Conservation (phyloP, 1,140 invertebrate genomes). For the Thalassaphorura encarpata region DNA sequence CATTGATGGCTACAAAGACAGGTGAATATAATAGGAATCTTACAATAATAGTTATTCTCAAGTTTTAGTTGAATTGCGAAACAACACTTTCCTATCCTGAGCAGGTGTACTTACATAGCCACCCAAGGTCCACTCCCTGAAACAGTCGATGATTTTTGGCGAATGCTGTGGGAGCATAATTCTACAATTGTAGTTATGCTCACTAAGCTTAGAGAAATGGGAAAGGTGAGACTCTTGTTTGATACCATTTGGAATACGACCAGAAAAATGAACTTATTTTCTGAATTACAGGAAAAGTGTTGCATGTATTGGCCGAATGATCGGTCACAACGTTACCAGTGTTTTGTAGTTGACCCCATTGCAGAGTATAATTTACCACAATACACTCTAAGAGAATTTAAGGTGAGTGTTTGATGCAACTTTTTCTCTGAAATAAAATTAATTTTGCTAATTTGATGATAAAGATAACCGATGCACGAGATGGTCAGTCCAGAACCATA, state of each 20-base stretch:
- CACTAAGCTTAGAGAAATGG: constrained; percentile 95
- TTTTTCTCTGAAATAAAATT: constrained; percentile 2
- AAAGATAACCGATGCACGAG: constrained; percentile 66
- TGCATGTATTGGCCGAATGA: constrained; percentile 99
- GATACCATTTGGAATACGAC: too few relatives aligned
- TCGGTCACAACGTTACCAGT: constrained; percentile 87
- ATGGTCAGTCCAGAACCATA: constrained; percentile 90
- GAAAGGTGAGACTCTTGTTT: constrained; percentile 71
- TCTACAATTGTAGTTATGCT: constrained; percentile 99
- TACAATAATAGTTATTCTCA: not conserved
- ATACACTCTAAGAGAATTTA: constrained; percentile 97
- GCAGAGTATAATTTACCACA: constrained; percentile 99
- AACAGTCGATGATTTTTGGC: constrained; percentile 97
- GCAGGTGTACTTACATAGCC: constrained; percentile 75
- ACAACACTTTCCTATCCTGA: constrained; percentile 1
- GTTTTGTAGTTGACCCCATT: constrained; percentile 96
- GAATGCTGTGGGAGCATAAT: constrained; percentile 99
- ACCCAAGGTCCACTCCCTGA: constrained; percentile 93
- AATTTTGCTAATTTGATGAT: not conserved
- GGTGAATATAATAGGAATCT: constrained; percentile 23
- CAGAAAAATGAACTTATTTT: not conserved
- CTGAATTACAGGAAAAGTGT: constrained; percentile 72
- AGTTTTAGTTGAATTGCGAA: not conserved
- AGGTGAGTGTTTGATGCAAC: constrained; percentile 51
- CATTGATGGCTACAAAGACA: constrained; percentile 72